Conservation (phyloP, 1,140 invertebrate species). For the Agraylea sexmaculata region DNA sequence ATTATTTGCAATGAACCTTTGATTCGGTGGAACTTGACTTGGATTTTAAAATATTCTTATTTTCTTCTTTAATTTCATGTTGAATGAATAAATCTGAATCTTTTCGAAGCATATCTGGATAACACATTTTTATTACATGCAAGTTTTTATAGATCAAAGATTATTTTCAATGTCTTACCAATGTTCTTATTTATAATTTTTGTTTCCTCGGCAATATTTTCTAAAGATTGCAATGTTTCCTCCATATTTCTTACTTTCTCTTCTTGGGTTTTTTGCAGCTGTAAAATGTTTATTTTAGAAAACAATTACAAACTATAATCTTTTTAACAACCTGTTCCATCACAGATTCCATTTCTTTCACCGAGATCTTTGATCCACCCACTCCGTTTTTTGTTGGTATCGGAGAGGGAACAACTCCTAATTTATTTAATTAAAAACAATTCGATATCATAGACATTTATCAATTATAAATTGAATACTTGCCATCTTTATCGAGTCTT, state of each 20-base stretch:
- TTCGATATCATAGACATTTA: background rate
- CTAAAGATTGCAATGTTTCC: constrained; percentile 12
- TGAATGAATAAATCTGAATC: too few relatives aligned
- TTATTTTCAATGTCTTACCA: too few relatives aligned
- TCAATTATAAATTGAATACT: background rate
- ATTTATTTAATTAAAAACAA: constrained; percentile 7
- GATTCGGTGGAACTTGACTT: too few relatives aligned
- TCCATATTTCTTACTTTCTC: constrained; percentile 18
- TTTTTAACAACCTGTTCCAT: constrained; percentile 13
- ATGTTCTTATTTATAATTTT: constrained; percentile 12
- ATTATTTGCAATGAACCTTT: too few relatives aligned
- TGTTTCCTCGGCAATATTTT: constrained; percentile 17
- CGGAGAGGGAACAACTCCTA: constrained; percentile 5
- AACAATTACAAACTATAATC: constrained; percentile 1
- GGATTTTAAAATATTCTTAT: too few relatives aligned
- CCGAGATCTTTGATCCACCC: constrained; percentile 8
- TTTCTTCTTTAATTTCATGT: too few relatives aligned
- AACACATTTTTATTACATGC: too few relatives aligned
- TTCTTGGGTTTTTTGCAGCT: constrained; percentile 13
- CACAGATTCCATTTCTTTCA: constrained; percentile 14
- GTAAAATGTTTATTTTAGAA: background rate
- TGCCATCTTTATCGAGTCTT: constrained; percentile 9
- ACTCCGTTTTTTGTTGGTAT: constrained; percentile 4
- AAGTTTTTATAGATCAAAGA: too few relatives aligned
- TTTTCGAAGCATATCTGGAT: too few relatives aligned